A percentile compares a stretch with the other conserved stretches of the same genome.
phyloP scores from a whole-genome alignment of 2,113 vertebrate species.

The human (Homo sapiens) region GRCh38 chr12:114010001-114010500 shows the following conservation, averaged over 20 bases:
- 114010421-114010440: neutral
- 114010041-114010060: no score
- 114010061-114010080: no score
- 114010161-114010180: neutral
- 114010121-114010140: no score
- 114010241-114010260: neutral
- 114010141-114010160: no score
- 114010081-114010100: no score
- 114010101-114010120: no score
- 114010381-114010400: no score
- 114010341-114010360: neutral
- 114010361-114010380: neutral
- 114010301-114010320: neutral
- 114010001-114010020: no score
- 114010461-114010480: neutral
- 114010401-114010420: neutral
- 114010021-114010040: no score
- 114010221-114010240: neutral
- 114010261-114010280: neutral
- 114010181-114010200: neutral
- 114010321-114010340: neutral
- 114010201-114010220: neutral
- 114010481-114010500: neutral
- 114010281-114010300: neutral
- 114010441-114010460: neutral